Conservation (phyloP, 2,797 vertebrate genomes). For the Mus minutoides region DNA sequence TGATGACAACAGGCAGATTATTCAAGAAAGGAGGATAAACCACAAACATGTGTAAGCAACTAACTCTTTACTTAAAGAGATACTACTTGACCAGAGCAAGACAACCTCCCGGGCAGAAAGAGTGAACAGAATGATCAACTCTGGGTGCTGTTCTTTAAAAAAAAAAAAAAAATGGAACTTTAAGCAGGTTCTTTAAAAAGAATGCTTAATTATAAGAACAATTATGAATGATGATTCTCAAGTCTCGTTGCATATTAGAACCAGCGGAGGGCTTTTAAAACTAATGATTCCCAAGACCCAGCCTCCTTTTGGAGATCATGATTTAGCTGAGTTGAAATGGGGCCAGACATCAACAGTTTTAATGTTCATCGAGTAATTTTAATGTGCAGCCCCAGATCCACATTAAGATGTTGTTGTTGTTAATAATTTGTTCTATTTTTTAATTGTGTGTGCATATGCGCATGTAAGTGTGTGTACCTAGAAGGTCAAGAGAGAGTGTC, state of each 20-base stretch:
- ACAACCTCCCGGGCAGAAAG: not conserved
- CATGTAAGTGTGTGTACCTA: not conserved
- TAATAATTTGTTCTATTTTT: not conserved
- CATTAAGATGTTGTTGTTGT: not conserved
- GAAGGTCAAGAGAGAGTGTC: not conserved
- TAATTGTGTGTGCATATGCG: not conserved
- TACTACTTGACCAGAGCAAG: slow-evolving; percentile 4
- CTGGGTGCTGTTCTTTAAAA: not conserved
- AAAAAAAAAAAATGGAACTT: not conserved
- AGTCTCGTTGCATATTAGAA: not conserved
- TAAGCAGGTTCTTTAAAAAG: not conserved
- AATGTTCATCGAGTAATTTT: not conserved
- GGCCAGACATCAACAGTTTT: not conserved
- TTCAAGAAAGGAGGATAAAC: not conserved
- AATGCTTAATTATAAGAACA: slow-evolving; percentile 28
- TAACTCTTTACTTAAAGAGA: not conserved
- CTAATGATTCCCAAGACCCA: not conserved
- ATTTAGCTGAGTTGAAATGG: not conserved
- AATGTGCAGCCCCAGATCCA: not conserved
- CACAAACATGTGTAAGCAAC: not conserved
- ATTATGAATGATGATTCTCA: not conserved
- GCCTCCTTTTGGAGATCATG: not conserved
- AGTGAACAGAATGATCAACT: not conserved
- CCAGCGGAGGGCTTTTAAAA: not conserved
- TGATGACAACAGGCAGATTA: not conserved